Base-by-base conservation (phyloP, 1,140 invertebrate genomes). In the Drosophila sucinea region DNA sequence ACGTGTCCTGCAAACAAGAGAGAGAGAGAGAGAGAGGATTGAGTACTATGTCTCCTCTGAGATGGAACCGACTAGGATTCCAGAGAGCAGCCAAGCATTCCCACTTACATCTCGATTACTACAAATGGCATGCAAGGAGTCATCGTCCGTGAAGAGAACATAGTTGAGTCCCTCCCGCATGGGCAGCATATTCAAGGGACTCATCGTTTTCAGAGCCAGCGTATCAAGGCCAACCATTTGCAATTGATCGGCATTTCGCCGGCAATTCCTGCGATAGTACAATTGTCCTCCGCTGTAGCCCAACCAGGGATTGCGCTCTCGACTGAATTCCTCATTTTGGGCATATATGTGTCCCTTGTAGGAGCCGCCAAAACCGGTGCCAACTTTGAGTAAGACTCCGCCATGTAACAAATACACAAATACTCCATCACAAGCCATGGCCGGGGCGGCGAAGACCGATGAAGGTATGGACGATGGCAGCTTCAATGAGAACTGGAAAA, bases 311-410 rank as follows among this genome's bases (percentile, higher is more conserved):
- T 93, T 94, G 82, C 95, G 94, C 68, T 96, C 96, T 65, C 94
- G 94, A 27, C 95, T 94, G 92, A 96, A 96, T 91, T 97, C 95
- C 47, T 95, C 93, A 91, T 97, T 97, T 81, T 95, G 95, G 69
- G 94, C 92, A 91, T 98, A 98, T 40, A 98, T 93, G 92, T 97
- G 96, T 32, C 97, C 97, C 93, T 96, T 96, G 70, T 98, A 94
- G 8, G 98, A 98, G 75, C 96, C 97, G 41, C 96, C 96, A 93
- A 97, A 98, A 23, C 98, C 98, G 74, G 97, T 97, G 5, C 98
- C 98, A 78, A 99, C 95, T 93, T 99, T 98, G 35, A 97, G 94
- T 55, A 98, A 93, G 6, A 97, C 96, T 83, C 94, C 95, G 0
- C 95, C 94, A 79, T 95, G 96, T 85, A 96, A 95, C 3, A 99